Conservation (phyloP, 2,113 vertebrate genomes). For the Dunckerocampus dactyliophorus region DNA sequence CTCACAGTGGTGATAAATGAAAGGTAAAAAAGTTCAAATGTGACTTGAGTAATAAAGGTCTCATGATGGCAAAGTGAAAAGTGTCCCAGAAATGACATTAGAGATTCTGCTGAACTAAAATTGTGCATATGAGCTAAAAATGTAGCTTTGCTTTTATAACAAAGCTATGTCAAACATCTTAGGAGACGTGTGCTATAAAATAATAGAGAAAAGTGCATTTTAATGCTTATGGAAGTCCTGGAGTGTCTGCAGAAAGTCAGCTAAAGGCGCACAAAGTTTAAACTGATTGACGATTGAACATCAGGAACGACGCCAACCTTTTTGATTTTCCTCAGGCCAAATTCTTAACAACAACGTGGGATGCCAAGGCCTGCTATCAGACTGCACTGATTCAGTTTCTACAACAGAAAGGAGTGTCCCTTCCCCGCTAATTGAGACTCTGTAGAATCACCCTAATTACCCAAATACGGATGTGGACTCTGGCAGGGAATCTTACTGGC, state of each 20-base stretch:
- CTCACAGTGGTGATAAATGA: no score
- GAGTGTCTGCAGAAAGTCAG: background rate
- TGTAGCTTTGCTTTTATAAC: no score
- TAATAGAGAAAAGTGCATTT: no score
- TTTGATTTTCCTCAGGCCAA: background rate
- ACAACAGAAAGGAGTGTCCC: slow-evolving; percentile 34
- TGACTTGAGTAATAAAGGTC: no score
- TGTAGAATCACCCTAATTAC: slow-evolving; percentile 44
- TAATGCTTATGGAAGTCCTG: background rate
- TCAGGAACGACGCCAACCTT: background rate
- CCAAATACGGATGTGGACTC: slow-evolving; percentile 20
- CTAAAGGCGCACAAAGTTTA: background rate
- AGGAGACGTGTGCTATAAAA: no score
- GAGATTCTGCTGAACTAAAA: no score
- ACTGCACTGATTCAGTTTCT: slow-evolving; percentile 8
- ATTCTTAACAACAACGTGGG: background rate
- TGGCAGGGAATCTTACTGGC: slow-evolving; percentile 24
- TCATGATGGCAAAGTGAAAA: no score
- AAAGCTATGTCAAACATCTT: no score
- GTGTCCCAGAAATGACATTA: no score
- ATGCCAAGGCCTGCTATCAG: slow-evolving; percentile 2
- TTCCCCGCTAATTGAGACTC: slow-evolving; percentile 44
- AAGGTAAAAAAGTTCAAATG: no score
- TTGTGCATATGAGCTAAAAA: no score
- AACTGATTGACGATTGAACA: background rate